Evolutionary conservation across 2,797 vertebrate species (phyloP), one percentile per base, ranked within the genome.

Genomic region (Enteromius trimaculatus): DNA sequence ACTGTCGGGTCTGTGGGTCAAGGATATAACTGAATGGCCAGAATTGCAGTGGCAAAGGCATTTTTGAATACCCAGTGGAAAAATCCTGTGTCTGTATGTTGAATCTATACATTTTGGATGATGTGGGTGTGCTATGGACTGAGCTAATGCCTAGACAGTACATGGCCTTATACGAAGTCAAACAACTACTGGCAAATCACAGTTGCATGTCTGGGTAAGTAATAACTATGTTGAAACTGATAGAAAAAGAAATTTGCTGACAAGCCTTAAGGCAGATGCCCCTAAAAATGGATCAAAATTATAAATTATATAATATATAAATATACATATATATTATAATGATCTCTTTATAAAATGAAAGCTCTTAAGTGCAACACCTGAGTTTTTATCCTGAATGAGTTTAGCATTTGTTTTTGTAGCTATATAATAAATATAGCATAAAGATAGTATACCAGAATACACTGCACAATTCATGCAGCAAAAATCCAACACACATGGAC

Each of bases 381-480:
- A 42, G 39, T 9, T 8, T 42, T 42, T 42, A 42, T 42, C 39
- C 8, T 42, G 6, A 23, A 16, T 2, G n/a, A 70, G 42, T 72
- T 13, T 51, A 31, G 29, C 7, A 19, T 16, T 31, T 29, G 16
- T 17, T 23, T 51, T n/a, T 29, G 7, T 23, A 13, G 34, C 34
- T 21, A 26, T 29, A 9, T 71, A 17, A 49, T 29, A 4, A 60
- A 13, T 16, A 6, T 29, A 62, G 23, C 60, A 29, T 11, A 71
- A 8, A 26, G 14, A 47, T 16, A n/a, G 4, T 39, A n/a, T 39
- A 70, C 23, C 13, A 68, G 34, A 1, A n/a, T 69, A 2, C 66
- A 49, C 23, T 47, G 42, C 23, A 31, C 44, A 21, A 31, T 72
- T 51, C 44, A 72, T 72, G 44, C 70, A 72, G 60, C 26, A 64